phyloP scores from a whole-genome alignment of 2,797 vertebrate species.

The Rhinichthys osculus region DNA sequence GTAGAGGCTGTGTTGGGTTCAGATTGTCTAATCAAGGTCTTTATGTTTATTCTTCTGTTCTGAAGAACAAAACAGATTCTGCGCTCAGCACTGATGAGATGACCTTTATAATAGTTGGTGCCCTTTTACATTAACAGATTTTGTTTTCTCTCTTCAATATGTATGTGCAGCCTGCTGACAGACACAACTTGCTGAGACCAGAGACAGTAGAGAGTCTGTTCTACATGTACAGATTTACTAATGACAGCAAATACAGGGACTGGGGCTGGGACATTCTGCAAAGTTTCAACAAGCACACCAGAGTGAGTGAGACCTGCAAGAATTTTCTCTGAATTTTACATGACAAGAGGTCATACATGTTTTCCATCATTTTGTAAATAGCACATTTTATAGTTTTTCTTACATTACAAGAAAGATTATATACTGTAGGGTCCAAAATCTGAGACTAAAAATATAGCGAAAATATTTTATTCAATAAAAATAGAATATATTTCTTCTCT shows the following conservation, averaged over 20 bases:
- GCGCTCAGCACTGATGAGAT: constrained; percentile 2
- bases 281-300: constrained; percentile 91
- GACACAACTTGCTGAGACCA: constrained; percentile 93
- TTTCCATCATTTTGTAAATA: no score
- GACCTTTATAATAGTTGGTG: neutral
- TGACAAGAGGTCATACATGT: neutral
- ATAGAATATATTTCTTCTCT: no score
- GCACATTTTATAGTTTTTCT: neutral
- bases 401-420: neutral
- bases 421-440: neutral
- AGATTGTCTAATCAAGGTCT: neutral
- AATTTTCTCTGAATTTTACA: neutral
- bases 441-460: neutral
- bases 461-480: no score
- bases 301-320: constrained; percentile 77
- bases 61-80: neutral
- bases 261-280: constrained; percentile 97
- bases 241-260: constrained; percentile 91
- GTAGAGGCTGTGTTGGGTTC: neutral
- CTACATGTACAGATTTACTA: constrained; percentile 91
- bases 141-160: constrained; percentile 1
- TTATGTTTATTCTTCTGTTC: neutral
- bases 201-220: constrained; percentile 97
- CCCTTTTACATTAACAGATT: neutral
- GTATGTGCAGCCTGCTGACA: constrained; percentile 86